Evolutionary conservation across 2,797 vertebrate species (phyloP).

Genomic region (Cottoperca gobio): DNA sequence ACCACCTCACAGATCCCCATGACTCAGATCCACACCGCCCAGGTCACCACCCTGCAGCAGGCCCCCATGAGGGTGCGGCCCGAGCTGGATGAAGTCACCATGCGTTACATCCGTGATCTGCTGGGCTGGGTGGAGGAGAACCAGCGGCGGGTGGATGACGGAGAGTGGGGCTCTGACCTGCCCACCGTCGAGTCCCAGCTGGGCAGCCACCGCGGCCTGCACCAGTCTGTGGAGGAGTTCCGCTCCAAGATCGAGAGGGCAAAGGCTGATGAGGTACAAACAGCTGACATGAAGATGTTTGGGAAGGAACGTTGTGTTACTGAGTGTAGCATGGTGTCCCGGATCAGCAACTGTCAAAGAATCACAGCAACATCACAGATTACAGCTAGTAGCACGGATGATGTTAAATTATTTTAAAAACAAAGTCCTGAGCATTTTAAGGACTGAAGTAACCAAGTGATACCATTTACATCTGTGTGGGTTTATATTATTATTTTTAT

Average conservation of each 20-base stretch:
- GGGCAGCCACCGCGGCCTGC: constrained; percentile 92
- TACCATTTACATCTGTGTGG: too few relatives aligned
- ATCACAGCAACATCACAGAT: background rate
- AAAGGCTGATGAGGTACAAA: constrained; percentile 87
- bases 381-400: background rate
- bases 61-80: constrained; percentile 72
- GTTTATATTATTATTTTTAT: too few relatives aligned
- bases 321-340: background rate
- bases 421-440: background rate
- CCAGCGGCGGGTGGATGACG: constrained; percentile 86
- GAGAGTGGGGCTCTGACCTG: constrained; percentile 92
- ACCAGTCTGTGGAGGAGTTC: constrained; percentile 94
- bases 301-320: background rate
- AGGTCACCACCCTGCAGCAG: constrained; percentile 71
- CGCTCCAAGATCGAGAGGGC: constrained; percentile 92
- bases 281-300: background rate
- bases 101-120: constrained; percentile 92
- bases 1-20: constrained; percentile 77
- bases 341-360: background rate
- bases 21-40: constrained; percentile 58
- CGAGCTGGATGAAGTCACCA: constrained; percentile 89
- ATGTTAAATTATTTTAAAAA: too few relatives aligned
- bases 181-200: constrained; percentile 92
- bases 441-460: too few relatives aligned
- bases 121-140: constrained; percentile 96